A percentile compares a stretch with the other conserved stretches of the same genome.
Conservation (phyloP, 2,888 invertebrate species). For the Spisula solida region DNA sequence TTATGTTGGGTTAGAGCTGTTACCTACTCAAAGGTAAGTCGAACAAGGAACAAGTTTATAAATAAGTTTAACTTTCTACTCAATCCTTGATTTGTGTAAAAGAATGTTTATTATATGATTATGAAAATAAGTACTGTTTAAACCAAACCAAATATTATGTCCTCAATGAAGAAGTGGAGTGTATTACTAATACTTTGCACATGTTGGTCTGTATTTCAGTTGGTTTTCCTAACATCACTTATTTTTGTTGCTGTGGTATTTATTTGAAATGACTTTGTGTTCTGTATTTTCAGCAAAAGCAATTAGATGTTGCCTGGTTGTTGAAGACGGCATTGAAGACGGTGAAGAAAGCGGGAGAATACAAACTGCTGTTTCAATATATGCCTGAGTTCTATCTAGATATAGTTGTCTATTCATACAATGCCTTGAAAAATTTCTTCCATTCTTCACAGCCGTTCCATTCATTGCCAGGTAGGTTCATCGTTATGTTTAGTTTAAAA, state of each 20-base stretch:
- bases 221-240: too few species aligned
- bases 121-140: too few species aligned
- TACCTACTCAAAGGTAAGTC: conserved; percentile 89
- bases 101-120: too few species aligned
- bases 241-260: background rate
- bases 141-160: too few species aligned
- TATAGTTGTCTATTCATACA: conserved; percentile 90
- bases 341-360: conserved; percentile 90
- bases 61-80: too few species aligned
- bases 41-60: too few species aligned
- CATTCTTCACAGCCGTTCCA: conserved; percentile 90
- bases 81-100: too few species aligned
- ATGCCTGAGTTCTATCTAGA: conserved; percentile 93
- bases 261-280: background rate
- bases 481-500: background rate
- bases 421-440: conserved; percentile 90
- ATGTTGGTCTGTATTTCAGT: too few species aligned
- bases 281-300: conserved; percentile 88
- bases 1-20: conserved; percentile 92
- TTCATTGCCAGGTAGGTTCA: conserved; percentile 88
- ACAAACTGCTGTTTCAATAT: conserved; percentile 91
- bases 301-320: conserved; percentile 90
- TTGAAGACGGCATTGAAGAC: conserved; percentile 90
- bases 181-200: too few species aligned
- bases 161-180: too few species aligned